Evolutionary conservation across 2,113 vertebrate genomes (phyloP), one percentile per base, ranked within the genome.

Genomic region (Cephalopholis sonnerati): DNA sequence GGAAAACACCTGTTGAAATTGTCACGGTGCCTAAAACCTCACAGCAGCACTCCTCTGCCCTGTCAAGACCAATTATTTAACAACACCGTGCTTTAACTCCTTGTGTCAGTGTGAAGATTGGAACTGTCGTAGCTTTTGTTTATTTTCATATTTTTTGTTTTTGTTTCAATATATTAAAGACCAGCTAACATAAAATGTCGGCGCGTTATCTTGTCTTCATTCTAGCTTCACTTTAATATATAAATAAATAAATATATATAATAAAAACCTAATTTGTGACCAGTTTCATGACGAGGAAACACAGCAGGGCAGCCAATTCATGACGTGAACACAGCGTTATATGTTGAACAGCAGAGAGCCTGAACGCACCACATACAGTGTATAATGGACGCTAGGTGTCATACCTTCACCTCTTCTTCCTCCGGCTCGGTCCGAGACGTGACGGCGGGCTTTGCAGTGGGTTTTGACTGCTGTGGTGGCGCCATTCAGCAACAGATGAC

Each of bases 361-460:
- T 61, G 41, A 32, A 61, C 11, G 57, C 20, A 1, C 1, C 7
- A 11, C 4, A 9, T 13, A 50, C 55, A 5, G 18, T 29, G 65
- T 18, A 50, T 36, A 12, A 16, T 29, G 67, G 59, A 51, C 89
- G 71, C 86, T 84, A 88, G 90, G 87, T 86, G 84, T 88, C 90
- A 18, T 74, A 87, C 89, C 83, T 88, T 75, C 81, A 84, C 25
- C n/a, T 75, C 74, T 77, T 11, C 66, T 79, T 17, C 61, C 25
- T 44, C 17, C 0, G 17, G 57, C 71, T 8, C 74, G 63, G 1
- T 22, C 3, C 17, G 17, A 13, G 15, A 7, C 3, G 17, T 53
- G 29, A 7, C 27, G 16, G 17, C 15, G 13, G 20, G 29, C 13
- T 50, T 74, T n/a, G 51, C 62, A 15, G 18, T 7, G 9, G 63